Percentiles rank a stretch among this genome's conserved stretches.
Conservation (phyloP, 2,888 invertebrate genomes). For the Griposia aprilina region DNA sequence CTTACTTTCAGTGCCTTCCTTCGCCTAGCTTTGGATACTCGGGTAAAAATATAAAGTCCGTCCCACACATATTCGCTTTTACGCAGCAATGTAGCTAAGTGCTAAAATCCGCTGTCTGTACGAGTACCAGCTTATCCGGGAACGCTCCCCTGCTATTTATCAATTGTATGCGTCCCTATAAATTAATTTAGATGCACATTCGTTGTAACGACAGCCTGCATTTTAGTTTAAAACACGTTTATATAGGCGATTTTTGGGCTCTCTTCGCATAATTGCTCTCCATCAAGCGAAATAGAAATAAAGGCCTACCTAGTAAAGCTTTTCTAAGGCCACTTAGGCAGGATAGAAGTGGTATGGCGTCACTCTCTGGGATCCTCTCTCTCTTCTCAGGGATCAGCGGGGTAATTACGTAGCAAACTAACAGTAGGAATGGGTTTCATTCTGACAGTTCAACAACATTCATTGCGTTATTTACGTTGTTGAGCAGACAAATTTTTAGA, state of each 20-base stretch:
- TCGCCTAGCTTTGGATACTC: no score
- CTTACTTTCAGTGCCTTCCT: no score
- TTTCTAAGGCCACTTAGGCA: neutral
- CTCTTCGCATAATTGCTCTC: neutral
- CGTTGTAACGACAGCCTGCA: conserved; percentile 29
- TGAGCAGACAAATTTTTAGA: no score
- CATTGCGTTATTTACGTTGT: no score
- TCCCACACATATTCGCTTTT: conserved; percentile 15
- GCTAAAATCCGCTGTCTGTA: conserved; percentile 40
- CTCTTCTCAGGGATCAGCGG: neutral
- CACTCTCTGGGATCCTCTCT: neutral
- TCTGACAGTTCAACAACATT: no score
- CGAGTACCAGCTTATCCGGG: conserved; percentile 50
- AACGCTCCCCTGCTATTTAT: conserved; percentile 52
- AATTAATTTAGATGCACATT: conserved; percentile 57
- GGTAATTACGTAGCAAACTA: no score
- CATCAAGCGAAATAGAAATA: neutral
- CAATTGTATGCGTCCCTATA: conserved; percentile 59
- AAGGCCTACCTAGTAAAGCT: neutral
- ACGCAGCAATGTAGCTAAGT: conserved; percentile 48
- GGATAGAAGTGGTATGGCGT: neutral
- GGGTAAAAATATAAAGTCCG: neutral
- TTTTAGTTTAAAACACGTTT: conserved; percentile 3
- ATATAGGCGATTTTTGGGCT: neutral
- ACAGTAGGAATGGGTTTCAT: no score